Evolutionary conservation across 64 coral and sea anemone species (phyloP), one percentile per base, ranked within the genome.

Genomic region (Hydrozoanthus tunicans): DNA sequence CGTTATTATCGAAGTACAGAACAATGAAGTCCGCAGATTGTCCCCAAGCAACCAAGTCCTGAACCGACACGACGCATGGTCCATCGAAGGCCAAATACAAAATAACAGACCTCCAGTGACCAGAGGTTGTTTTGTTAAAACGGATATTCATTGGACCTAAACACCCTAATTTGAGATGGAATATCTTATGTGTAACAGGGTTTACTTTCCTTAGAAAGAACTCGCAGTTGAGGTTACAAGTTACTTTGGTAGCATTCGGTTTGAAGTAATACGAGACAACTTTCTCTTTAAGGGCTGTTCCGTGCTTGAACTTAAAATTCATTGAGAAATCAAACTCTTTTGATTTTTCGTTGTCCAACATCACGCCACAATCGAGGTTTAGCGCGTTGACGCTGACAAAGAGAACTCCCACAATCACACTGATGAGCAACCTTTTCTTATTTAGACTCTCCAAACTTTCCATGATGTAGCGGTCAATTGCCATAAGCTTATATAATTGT

Each of bases 21-120:
- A 77, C 73, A 17, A 53, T 68, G 4, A 90, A 13, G 27, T 90
- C 73, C 6, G 73, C 73, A 32, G 73, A 43, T 51, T 64, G 32
- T 62, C 86, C 86, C 86, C 86, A 90, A 52, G 70, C 86, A 63
- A 58, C 72, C 62, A 90, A 69, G 63, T 90, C 73, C 5, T 43
- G n/a, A 7, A 81, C 58, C 6, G 56, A 27, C 26, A 81, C 8
- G 25, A 60, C 57, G 17, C 78, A 81, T 12, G 56, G 56, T 62
- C 78, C 55, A 3, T 60, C 6, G n/a, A 81, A 23, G 9, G 3
- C 56, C 57, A 81, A 54, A 62, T 81, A 32, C 56, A 81, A 59
- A 24, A 13, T 58, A 24, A 60, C 58, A 15, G 56, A 59, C 8
- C 23, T 81, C 78, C 56, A 81, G 8, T 25, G 7, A 23, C 56